phyloP scores from a whole-genome alignment of 2,113 vertebrate genomes.

The Anolis sagrei region DNA sequence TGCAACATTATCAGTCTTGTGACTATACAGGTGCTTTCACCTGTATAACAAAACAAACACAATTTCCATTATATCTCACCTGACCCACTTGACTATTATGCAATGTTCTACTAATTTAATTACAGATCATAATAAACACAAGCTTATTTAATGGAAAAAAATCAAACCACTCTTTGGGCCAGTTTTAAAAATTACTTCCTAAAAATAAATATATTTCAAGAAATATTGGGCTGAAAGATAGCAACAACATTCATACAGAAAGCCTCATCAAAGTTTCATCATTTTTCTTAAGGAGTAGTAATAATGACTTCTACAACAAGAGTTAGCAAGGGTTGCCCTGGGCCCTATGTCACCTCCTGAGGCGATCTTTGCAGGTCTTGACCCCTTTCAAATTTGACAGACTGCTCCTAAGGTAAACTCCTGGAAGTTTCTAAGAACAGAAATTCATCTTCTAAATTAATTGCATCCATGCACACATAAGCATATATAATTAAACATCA shows the following conservation, averaged over 20 bases:
- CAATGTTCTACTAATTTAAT: background rate
- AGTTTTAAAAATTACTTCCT: background rate
- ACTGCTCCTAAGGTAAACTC: no score
- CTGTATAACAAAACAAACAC: background rate
- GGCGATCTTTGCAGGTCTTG: no score
- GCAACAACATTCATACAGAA: background rate
- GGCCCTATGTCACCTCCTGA: no score
- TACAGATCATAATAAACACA: background rate
- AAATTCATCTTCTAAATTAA: no score
- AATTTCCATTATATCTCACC: background rate
- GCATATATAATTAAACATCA: no score
- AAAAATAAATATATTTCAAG: background rate
- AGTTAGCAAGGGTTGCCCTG: no score
- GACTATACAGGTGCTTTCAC: background rate
- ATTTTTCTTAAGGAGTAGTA: fast-evolving
- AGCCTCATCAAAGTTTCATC: background rate
- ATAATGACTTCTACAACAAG: no score
- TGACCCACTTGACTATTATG: background rate
- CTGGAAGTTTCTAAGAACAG: no score
- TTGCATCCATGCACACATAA: no score
- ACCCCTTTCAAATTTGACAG: no score
- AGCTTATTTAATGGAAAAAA: constrained; percentile 26
- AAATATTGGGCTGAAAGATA: background rate
- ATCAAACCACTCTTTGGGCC: background rate
- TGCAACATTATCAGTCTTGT: background rate